Conservation (phyloP, 2,797 vertebrate genomes). For the Gadopsis marmoratus region DNA sequence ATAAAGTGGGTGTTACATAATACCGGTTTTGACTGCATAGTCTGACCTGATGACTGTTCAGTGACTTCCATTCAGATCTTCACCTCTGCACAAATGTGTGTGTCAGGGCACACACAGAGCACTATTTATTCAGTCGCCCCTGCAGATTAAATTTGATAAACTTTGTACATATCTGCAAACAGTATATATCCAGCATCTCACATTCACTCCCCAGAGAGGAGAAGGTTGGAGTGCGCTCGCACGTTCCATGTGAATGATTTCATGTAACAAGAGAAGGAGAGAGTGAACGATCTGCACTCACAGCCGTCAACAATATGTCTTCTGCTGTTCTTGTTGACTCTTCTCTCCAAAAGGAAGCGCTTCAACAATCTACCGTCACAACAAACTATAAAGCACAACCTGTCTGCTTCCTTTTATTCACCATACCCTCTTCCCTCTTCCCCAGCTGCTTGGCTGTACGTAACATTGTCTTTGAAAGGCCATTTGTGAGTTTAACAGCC, state of each 20-base stretch:
- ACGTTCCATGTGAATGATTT: conserved; percentile 74
- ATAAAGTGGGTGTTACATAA: conserved; percentile 44
- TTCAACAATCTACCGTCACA: conserved; percentile 53
- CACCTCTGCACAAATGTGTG: conserved; percentile 19
- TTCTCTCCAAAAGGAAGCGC: conserved; percentile 49
- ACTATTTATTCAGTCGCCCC: conserved; percentile 8
- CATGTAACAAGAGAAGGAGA: conserved; percentile 63
- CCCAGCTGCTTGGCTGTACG: not conserved
- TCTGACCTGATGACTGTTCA: conserved; percentile 50
- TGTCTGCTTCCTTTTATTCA: conserved; percentile 17
- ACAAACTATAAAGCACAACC: conserved; percentile 46
- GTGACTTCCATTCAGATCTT: conserved; percentile 45
- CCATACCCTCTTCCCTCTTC: not conserved
- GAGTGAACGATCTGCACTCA: conserved; percentile 50
- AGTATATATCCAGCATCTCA: conserved; percentile 41
- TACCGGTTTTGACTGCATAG: conserved; percentile 39
- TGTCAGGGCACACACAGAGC: conserved; percentile 12
- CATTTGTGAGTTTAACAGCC: conserved; percentile 54
- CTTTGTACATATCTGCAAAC: conserved; percentile 54
- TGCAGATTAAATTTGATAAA: conserved; percentile 52
- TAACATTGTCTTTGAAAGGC: conserved; percentile 46
- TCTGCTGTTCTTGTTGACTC: conserved; percentile 25
- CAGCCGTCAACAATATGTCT: conserved; percentile 44
- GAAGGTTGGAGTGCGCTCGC: conserved; percentile 35
- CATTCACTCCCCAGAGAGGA: conserved; percentile 42